Conservation (phyloP, 1,140 invertebrate genomes). For the Micrasema longulum region DNA sequence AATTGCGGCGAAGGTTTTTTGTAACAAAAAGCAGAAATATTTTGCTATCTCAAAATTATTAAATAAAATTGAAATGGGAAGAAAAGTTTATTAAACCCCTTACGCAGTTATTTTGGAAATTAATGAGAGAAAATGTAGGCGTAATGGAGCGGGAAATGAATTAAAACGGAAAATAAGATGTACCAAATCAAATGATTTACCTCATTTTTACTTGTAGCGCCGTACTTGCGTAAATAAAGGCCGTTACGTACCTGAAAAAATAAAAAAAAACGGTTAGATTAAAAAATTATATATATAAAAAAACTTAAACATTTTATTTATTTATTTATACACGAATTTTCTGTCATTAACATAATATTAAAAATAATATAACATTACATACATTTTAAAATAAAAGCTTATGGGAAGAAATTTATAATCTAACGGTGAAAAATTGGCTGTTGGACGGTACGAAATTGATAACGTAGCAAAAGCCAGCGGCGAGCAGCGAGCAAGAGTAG, state of each 20-base stretch:
- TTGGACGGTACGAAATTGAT: too few relatives aligned
- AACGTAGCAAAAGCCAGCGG: too few relatives aligned
- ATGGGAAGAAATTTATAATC: too few relatives aligned
- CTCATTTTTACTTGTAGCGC: neutral
- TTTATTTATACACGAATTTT: too few relatives aligned
- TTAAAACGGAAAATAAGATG: constrained; percentile 19
- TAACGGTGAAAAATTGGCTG: too few relatives aligned
- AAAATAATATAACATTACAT: too few relatives aligned
- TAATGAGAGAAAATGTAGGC: constrained; percentile 12
- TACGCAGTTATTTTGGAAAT: constrained; percentile 9
- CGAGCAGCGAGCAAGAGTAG: too few relatives aligned
- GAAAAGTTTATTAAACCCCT: constrained; percentile 20
- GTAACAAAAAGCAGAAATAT: neutral
- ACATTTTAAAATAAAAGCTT: too few relatives aligned
- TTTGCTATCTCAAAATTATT: neutral
- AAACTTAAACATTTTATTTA: too few relatives aligned
- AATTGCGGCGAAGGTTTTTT: neutral
- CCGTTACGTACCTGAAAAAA: constrained; percentile 28
- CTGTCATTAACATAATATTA: too few relatives aligned
- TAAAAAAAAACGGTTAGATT: neutral
- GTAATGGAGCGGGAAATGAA: constrained; percentile 3
- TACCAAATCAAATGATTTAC: constrained; percentile 29
- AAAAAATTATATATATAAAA: too few relatives aligned
- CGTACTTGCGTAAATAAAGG: constrained; percentile 16
- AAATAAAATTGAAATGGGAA: constrained; percentile 21